phyloP scores from a whole-genome alignment of 1,140 invertebrate genomes.

The Cryptotermes secundus region DNA sequence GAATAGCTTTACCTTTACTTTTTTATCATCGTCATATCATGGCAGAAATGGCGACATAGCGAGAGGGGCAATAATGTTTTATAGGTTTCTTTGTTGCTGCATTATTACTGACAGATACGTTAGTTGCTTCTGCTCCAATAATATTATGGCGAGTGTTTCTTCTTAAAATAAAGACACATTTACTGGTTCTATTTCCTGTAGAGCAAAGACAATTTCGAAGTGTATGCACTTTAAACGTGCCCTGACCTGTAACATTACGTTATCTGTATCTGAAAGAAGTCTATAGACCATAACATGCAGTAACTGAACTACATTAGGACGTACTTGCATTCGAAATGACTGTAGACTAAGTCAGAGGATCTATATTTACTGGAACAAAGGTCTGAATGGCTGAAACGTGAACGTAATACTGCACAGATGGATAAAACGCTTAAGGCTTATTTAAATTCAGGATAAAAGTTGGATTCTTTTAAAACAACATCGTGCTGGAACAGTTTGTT shows the following conservation, averaged over 20 bases:
- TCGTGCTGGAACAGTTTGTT: neutral
- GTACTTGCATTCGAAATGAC: neutral
- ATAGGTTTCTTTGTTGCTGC: too few relatives aligned
- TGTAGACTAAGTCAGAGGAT: neutral
- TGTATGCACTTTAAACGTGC: neutral
- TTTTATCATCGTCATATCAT: too few relatives aligned
- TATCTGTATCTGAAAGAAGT: neutral
- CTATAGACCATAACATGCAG: neutral
- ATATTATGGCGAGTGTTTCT: too few relatives aligned
- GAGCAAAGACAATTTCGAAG: neutral
- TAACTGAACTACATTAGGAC: neutral
- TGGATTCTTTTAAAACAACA: neutral
- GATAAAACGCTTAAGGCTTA: neutral
- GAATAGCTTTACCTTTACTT: too few relatives aligned
- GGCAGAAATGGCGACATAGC: too few relatives aligned
- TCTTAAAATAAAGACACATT: neutral
- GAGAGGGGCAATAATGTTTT: too few relatives aligned
- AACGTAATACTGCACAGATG: neutral
- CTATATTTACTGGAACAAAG: neutral
- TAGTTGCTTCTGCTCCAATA: too few relatives aligned
- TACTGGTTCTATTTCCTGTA: neutral
- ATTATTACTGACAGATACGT: too few relatives aligned
- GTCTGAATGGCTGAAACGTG: constrained; percentile 18
- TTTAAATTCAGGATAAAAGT: constrained; percentile 16
- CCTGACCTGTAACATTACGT: neutral